These are phyloP conservation scores for Gasterosteus aculeatus DNA, from an alignment of 2,113 vertebrate genomes.

Conservation along the genomic window DNA sequence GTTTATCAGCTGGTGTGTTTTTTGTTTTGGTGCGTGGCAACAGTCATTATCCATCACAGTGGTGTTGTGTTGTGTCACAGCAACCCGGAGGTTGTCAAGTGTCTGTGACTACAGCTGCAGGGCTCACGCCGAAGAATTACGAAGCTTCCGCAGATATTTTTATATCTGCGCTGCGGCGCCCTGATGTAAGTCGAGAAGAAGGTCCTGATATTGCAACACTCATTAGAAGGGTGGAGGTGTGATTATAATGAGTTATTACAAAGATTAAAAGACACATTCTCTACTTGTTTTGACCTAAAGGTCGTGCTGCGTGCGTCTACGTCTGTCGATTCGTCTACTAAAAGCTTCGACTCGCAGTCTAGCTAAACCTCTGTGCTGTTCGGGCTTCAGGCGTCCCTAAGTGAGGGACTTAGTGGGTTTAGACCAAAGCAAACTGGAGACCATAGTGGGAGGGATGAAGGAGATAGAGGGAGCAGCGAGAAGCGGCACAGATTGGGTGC, in stretches of 20 bases:
- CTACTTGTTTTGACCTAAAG: conserved; percentile 18
- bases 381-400: conserved; percentile 34
- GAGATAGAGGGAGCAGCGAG: conserved; percentile 53
- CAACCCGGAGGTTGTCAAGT: conserved; percentile 41
- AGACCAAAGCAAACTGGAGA: conserved; percentile 59
- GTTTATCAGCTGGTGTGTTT: conserved; percentile 52
- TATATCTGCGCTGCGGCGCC: conserved; percentile 51
- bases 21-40: conserved; percentile 53
- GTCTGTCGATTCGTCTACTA: conserved; percentile 23
- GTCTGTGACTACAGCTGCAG: conserved; percentile 17
- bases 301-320: conserved; percentile 7
- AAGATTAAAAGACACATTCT: conserved; percentile 27
- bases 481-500: conserved; percentile 75
- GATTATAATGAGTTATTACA: conserved; percentile 57
- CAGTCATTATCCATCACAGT: conserved; percentile 47
- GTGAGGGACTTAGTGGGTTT: conserved; percentile 50
- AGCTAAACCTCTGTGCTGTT: conserved; percentile 62
- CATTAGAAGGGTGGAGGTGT: conserved; percentile 57
- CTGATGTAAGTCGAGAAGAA: conserved; percentile 47
- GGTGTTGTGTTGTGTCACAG: conserved; percentile 49
- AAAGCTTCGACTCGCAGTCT: conserved; percentile 48
- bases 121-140: conserved; percentile 51
- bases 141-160: conserved; percentile 30
- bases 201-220: conserved; percentile 47
- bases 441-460: conserved; percentile 46